A percentile compares a stretch with the other conserved stretches of the same genome.
These are phyloP conservation scores for Cydia splendana DNA, from an alignment of 1,140 invertebrate species.

Conservation along the genomic window DNA sequence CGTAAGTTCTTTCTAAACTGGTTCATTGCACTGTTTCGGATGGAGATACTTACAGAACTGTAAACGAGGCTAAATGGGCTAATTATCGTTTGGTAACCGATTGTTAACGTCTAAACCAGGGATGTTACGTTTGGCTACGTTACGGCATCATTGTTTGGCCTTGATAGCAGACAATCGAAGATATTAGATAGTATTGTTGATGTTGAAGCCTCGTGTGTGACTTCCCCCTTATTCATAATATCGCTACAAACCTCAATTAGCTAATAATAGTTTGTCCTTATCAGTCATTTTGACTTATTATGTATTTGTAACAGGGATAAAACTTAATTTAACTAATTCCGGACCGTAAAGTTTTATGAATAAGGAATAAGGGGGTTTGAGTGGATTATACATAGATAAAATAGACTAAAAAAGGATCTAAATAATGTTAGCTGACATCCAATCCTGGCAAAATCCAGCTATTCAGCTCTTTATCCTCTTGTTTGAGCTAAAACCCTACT, in stretches of 20 bases:
- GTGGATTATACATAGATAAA: constrained; percentile 18
- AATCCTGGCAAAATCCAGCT: no score
- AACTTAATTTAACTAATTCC: no score
- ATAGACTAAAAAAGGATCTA: neutral
- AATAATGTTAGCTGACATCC: neutral
- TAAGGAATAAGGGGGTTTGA: neutral
- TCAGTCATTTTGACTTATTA: no score
- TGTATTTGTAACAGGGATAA: no score
- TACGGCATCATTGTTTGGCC: constrained; percentile 35
- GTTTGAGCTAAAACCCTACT: constrained; percentile 34
- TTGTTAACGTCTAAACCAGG: constrained; percentile 42
- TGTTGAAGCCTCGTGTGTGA: constrained; percentile 30
- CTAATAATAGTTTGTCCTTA: no score
- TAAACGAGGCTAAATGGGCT: constrained; percentile 35
- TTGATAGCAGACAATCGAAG: constrained; percentile 32
- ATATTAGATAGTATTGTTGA: constrained; percentile 31
- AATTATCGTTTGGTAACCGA: constrained; percentile 44
- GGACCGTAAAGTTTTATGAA: no score
- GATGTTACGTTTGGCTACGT: constrained; percentile 26
- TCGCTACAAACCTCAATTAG: no score
- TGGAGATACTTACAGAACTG: constrained; percentile 28
- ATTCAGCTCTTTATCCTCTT: neutral
- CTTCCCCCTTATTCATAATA: no score
- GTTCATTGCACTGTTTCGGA: constrained; percentile 30
- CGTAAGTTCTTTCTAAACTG: constrained; percentile 28